Base-by-base conservation (phyloP, 2,113 vertebrate species). In the Equus przewalskii region DNA sequence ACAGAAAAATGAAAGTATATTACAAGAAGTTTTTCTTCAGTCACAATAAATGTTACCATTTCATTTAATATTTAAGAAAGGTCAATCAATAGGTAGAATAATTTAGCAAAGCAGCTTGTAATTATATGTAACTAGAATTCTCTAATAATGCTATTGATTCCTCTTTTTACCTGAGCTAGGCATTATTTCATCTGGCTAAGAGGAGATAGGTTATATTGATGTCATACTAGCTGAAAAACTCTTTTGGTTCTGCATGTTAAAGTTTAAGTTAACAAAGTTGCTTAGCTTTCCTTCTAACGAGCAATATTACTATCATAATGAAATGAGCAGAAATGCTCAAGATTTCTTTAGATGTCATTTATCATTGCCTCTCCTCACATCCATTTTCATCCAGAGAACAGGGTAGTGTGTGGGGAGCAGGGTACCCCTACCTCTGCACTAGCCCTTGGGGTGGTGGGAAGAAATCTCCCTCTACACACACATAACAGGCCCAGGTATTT, bases 171-270 rank as follows among this genome's bases (percentile, higher is more conserved):
- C 19, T 54, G 58, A 94, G 36, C 70, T 51, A 88, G 7, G 6
- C 3, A 75, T 90, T 21, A 46, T 72, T 70, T 93, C 36, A 91
- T 86, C 46, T 89, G 44, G 18, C 6, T 79, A 81, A 28, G 22
- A 79, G 54, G 1, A 6, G 9, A 75, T 41, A 13, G 12, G 1
- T 95, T 78, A 46, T 2, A 49, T 1, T 41, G 19, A 56, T 54
- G 19, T 26, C 41, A 70, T 9, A 3, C 22, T 88, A 89, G 46
- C 1, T 41, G 41, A 75, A 0, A 92, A 70, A 72, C 4, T 83
- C n/a, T 85, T 72, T n/a, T 69, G 12, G 26, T 64, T 89, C 60
- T 96, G 21, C 86, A 22, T 89, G 72, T 83, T 49, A 81, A 81
- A 79, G 5, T 46, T 88, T 79, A 83, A 92, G 8, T 62, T 41